Percentiles rank a stretch among this genome's conserved stretches.
Evolutionary conservation across 35 echinoderm and acorn worm genomes (phyloP).

Genomic region (Ptychodera flava): DNA sequence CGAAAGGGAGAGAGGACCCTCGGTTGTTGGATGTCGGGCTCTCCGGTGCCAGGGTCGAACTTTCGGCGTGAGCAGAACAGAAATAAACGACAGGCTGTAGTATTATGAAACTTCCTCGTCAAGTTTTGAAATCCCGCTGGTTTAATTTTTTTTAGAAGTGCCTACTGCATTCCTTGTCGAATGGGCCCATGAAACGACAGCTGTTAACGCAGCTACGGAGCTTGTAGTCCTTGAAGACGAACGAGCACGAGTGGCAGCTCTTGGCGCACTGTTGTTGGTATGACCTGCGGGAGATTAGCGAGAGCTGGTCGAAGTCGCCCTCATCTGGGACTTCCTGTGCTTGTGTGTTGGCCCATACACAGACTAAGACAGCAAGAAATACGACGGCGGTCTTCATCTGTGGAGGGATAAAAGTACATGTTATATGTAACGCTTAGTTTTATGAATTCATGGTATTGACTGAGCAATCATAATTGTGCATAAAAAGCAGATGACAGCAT

Average conservation of each 20-base stretch:
- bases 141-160: not conserved
- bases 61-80: not conserved
- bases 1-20: too few species aligned
- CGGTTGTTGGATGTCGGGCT: too few species aligned
- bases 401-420: too few species aligned
- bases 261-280: not conserved
- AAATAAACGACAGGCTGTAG: not conserved
- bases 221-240: not conserved
- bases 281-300: too few species aligned
- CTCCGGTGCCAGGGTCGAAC: not conserved
- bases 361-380: not conserved
- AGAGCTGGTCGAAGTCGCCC: too few species aligned
- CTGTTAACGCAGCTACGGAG: not conserved
- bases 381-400: not conserved
- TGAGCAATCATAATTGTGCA: too few species aligned
- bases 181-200: not conserved
- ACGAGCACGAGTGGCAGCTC: not conserved
- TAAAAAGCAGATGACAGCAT: too few species aligned
- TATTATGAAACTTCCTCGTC: not conserved
- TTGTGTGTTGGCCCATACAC: not conserved
- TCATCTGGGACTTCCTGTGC: not conserved
- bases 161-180: not conserved
- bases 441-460: too few species aligned
- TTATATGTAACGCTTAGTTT: too few species aligned
- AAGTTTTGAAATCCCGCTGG: too few species aligned